These are phyloP conservation scores for Acanthosepion lycidas DNA, from an alignment of 2,888 invertebrate species.

Conservation along the genomic window DNA sequence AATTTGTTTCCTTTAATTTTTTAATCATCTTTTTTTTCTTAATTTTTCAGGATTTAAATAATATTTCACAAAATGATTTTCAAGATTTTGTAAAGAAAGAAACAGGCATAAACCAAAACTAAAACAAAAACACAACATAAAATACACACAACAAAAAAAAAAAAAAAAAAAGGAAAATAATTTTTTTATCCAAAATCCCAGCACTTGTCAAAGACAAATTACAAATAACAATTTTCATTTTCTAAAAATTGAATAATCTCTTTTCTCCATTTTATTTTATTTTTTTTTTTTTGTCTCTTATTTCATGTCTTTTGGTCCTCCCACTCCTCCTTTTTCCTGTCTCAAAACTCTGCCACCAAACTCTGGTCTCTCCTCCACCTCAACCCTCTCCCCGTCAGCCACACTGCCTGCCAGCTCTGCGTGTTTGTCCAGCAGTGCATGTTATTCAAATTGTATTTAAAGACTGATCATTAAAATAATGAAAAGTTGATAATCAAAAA, in stretches of 20 bases:
- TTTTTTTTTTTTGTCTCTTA: background rate
- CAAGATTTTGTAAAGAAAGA: background rate
- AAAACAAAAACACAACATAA: background rate
- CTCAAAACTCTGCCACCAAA: background rate
- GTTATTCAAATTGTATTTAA: conserved; percentile 33
- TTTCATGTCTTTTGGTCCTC: background rate
- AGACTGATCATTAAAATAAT: conserved; percentile 33
- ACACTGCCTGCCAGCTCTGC: background rate
- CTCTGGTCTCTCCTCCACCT: background rate
- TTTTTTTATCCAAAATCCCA: background rate
- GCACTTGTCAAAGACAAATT: conserved; percentile 18
- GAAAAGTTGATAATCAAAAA: conserved; percentile 33
- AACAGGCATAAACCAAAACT: background rate
- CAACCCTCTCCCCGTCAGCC: background rate
- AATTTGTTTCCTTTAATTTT: background rate
- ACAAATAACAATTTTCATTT: conserved; percentile 20
- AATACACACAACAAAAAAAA: no score
- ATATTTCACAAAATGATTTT: conserved; percentile 7
- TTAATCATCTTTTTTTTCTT: background rate
- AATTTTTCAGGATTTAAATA: conserved; percentile 33
- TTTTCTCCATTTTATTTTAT: background rate
- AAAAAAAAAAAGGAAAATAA: background rate
- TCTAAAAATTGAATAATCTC: conserved; percentile 1
- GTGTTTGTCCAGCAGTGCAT: background rate
- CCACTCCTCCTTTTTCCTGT: background rate